Evolutionary conservation across 2,113 vertebrate species (phyloP).

Genomic region (cat (Felis catus)): F.catus_Fca126_mat1.0 CM031419.1:152193001-152193500

Average conservation of each 20-base stretch:
- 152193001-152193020: neutral
- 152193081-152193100: neutral
- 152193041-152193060: neutral
- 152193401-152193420: neutral
- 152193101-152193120: neutral
- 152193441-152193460: neutral
- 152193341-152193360: neutral
- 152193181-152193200: neutral
- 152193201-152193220: neutral
- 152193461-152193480: neutral
- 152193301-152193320: neutral
- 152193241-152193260: neutral
- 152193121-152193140: neutral
- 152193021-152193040: neutral
- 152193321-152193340: neutral
- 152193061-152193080: neutral
- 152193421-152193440: neutral
- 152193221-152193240: neutral
- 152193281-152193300: neutral
- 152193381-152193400: neutral
- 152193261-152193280: neutral
- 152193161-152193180: no score
- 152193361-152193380: neutral
- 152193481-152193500: neutral
- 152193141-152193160: no score